A percentile compares a stretch with the other conserved stretches of the same genome.
Conservation (phyloP, 2,797 vertebrate genomes). For the Acanthiza pusilla region DNA sequence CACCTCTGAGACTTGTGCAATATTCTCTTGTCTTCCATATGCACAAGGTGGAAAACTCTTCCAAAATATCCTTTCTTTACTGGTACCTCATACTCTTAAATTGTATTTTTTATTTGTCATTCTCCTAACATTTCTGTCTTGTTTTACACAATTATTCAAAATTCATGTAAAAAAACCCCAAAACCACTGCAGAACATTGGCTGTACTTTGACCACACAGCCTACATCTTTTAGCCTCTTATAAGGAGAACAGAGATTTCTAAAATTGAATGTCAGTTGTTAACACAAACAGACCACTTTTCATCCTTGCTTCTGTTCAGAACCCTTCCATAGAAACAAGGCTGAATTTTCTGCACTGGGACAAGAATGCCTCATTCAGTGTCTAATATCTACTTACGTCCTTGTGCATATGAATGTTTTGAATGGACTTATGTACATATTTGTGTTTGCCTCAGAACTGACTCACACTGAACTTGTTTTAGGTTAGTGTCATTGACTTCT, state of each 20-base stretch:
- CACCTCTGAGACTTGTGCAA: not conserved
- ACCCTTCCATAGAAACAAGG: not conserved
- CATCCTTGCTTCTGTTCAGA: not conserved
- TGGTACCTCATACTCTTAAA: not conserved
- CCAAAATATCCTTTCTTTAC: not conserved
- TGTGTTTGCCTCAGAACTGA: not conserved
- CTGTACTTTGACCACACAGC: not conserved
- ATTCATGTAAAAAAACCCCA: not conserved
- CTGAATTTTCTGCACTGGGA: not conserved
- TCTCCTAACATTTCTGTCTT: not conserved
- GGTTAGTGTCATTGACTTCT: not conserved
- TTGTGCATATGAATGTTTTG: not conserved
- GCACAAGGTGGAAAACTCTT: not conserved
- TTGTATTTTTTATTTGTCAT: not conserved
- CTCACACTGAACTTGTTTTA: not conserved
- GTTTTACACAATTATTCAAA: not conserved
- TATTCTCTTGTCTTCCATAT: not conserved
- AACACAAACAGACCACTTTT: not conserved
- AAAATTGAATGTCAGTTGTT: not conserved
- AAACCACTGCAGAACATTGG: rapidly evolving
- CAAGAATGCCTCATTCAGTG: not conserved
- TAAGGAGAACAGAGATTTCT: not conserved
- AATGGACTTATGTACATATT: not conserved
- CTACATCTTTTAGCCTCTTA: not conserved
- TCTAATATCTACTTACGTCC: not conserved